These are phyloP conservation scores for Microcaecilia unicolor DNA, from an alignment of 2,797 vertebrate species.

Conservation along the genomic window DNA sequence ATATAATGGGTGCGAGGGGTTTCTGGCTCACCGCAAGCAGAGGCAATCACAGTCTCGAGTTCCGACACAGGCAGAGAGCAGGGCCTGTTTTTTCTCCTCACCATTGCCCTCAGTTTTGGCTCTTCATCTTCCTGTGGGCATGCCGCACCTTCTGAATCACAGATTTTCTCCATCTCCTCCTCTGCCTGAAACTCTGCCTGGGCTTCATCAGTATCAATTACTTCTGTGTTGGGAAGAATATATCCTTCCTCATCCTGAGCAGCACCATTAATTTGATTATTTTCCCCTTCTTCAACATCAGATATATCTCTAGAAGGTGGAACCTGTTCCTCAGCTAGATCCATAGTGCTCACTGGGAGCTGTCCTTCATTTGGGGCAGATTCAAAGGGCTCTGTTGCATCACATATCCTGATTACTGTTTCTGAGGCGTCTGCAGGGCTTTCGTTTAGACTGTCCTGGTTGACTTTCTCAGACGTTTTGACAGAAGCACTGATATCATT, in stretches of 20 bases:
- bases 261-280: constrained; percentile 20
- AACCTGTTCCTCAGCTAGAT: constrained; percentile 31
- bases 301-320: constrained; percentile 18
- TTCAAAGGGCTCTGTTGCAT: constrained; percentile 39
- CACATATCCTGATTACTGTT: constrained; percentile 23
- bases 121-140: constrained; percentile 18
- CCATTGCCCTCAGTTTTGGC: constrained; percentile 45
- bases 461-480: constrained; percentile 26
- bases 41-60: constrained; percentile 87
- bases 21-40: constrained; percentile 80
- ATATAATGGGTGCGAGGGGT: constrained; percentile 92
- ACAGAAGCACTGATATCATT: constrained; percentile 17
- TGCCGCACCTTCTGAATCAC: constrained; percentile 30
- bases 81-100: constrained; percentile 72
- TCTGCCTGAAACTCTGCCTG: constrained; percentile 11
- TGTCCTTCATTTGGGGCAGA: constrained; percentile 36
- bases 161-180: constrained; percentile 39
- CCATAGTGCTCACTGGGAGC: constrained; percentile 25
- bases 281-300: constrained; percentile 42
- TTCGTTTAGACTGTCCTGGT: constrained; percentile 39
- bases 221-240: constrained; percentile 12
- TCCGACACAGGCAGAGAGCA: constrained; percentile 90
- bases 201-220: constrained; percentile 26
- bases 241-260: constrained; percentile 22
- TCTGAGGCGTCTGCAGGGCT: constrained; percentile 30